phyloP scores from a whole-genome alignment of 2,797 vertebrate species.

The Poecile montanus region DNA sequence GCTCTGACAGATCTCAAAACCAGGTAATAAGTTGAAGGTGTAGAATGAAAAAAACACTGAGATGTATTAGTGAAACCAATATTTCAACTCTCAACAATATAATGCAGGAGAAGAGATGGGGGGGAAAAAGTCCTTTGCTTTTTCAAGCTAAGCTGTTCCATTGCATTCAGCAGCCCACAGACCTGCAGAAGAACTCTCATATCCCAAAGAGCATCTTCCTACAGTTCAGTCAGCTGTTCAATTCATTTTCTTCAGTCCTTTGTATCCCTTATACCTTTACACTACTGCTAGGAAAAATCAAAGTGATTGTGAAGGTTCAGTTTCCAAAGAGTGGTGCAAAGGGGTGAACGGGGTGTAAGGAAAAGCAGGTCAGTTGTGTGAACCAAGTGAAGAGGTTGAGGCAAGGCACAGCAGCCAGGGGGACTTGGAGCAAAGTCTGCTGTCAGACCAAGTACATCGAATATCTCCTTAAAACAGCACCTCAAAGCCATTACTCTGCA shows the following conservation, averaged over 20 bases:
- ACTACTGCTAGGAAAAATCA: not conserved
- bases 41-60: not conserved
- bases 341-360: not conserved
- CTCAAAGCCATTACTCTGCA: not conserved
- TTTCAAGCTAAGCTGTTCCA: not conserved
- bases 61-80: not conserved
- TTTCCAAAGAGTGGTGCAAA: not conserved
- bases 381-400: not conserved
- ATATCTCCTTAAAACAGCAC: accelerated
- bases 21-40: not conserved
- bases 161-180: not conserved
- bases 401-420: not conserved
- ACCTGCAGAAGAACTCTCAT: not conserved
- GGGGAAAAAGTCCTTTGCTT: not conserved
- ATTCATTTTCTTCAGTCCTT: not conserved
- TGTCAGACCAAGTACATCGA: accelerated
- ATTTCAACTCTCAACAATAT: not conserved
- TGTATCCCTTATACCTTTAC: too few relatives aligned
- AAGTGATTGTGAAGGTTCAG: not conserved
- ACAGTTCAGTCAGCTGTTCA: not conserved
- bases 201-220: not conserved
- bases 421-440: not conserved
- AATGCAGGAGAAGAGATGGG: not conserved
- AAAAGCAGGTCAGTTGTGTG: not conserved
- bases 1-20: not conserved